Percentiles rank a stretch among this genome's conserved stretches.
These are phyloP conservation scores for Flexamia atlantica DNA, from an alignment of 2,888 invertebrate genomes.

Conservation along the genomic window DNA sequence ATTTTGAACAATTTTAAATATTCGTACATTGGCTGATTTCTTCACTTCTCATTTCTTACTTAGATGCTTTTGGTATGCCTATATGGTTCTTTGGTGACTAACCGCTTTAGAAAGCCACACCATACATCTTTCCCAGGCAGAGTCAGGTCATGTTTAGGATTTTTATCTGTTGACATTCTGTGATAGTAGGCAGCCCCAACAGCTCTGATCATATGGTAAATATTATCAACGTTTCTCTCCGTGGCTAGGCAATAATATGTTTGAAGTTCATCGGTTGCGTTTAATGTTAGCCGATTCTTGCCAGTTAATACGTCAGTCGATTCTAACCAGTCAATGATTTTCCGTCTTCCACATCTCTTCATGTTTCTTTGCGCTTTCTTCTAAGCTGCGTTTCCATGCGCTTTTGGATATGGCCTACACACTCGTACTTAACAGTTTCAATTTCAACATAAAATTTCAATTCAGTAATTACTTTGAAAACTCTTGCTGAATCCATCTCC, in stretches of 20 bases:
- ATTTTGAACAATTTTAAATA: too few species aligned
- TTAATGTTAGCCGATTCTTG: slow-evolving; percentile 9
- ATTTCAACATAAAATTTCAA: slow-evolving; percentile 60
- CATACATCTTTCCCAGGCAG: slow-evolving; percentile 18
- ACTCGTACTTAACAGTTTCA: neutral
- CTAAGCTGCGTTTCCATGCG: slow-evolving; percentile 11
- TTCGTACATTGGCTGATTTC: too few species aligned
- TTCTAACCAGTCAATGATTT: slow-evolving; percentile 1
- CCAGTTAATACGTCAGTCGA: neutral
- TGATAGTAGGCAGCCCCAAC: slow-evolving; percentile 42
- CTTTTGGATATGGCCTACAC: neutral
- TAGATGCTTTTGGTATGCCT: slow-evolving; percentile 15
- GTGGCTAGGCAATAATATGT: slow-evolving; percentile 37
- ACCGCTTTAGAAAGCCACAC: slow-evolving; percentile 34
- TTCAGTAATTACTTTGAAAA: slow-evolving; percentile 41
- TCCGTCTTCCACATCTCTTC: slow-evolving; percentile 14
- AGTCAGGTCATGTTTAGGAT: slow-evolving; percentile 11
- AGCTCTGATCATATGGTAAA: slow-evolving; percentile 37
- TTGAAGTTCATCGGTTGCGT: slow-evolving; percentile 31
- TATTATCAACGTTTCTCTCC: slow-evolving; percentile 3
- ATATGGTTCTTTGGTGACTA: slow-evolving; percentile 42
- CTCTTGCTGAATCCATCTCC: slow-evolving; percentile 61
- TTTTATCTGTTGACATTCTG: slow-evolving; percentile 35
- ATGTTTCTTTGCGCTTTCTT: neutral
- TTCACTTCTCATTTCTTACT: too few species aligned